phyloP scores from a whole-genome alignment of 2,113 vertebrate species.

The Accipiter cooperii region DNA sequence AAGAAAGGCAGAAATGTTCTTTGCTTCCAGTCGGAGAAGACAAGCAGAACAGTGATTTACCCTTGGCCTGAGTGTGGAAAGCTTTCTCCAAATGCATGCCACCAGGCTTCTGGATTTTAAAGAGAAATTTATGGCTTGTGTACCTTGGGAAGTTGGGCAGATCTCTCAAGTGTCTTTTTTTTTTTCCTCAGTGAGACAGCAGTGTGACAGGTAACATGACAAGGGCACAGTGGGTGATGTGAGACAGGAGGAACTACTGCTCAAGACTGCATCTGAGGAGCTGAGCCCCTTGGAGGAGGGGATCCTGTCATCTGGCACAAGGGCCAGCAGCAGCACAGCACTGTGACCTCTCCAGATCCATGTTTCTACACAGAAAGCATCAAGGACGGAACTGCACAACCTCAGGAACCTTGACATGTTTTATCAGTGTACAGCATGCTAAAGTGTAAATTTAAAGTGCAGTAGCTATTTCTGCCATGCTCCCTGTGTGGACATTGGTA shows the following conservation, averaged over 20 bases:
- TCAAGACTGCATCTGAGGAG: neutral
- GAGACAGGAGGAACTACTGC: neutral
- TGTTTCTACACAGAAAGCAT: neutral
- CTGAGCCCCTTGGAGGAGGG: neutral
- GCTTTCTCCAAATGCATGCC: neutral
- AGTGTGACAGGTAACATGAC: neutral
- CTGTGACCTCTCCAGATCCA: neutral
- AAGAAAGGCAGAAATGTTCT: neutral
- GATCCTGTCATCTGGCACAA: neutral
- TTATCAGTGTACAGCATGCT: neutral
- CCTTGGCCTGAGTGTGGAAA: neutral
- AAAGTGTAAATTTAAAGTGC: neutral
- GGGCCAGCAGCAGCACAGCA: neutral
- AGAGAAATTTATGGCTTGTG: neutral
- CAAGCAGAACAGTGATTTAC: neutral
- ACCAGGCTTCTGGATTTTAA: neutral
- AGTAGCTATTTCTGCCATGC: neutral
- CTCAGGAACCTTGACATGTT: neutral
- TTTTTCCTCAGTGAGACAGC: neutral
- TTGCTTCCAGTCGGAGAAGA: neutral
- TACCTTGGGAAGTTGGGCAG: neutral
- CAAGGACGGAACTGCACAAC: neutral
- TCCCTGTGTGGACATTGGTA: neutral
- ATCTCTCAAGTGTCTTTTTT: neutral
- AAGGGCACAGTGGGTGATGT: neutral